These are phyloP conservation scores for Brachylomia viminalis DNA, from an alignment of 2,888 invertebrate species.

Conservation along the genomic window DNA sequence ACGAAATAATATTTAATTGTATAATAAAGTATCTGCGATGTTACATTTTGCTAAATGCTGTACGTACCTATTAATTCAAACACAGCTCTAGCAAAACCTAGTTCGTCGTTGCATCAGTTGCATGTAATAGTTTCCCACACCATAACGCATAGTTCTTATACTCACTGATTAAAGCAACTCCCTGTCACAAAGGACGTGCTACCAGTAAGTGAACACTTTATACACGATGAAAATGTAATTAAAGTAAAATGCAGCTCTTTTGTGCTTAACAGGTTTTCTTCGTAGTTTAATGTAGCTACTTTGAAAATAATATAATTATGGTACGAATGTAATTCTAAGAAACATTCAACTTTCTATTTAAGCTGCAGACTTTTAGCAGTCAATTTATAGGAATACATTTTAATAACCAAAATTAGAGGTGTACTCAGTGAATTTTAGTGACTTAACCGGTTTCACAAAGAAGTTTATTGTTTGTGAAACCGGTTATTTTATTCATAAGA, in stretches of 20 bases:
- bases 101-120: too few species aligned
- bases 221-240: conserved; percentile 11
- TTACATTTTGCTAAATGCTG: neutral
- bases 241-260: neutral
- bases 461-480: too few species aligned
- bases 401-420: too few species aligned
- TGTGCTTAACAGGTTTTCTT: neutral
- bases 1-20: neutral
- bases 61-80: too few species aligned
- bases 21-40: neutral
- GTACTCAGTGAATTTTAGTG: neutral
- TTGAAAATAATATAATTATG: neutral
- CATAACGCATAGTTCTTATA: neutral
- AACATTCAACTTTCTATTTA: neutral
- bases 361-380: neutral
- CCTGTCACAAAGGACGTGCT: conserved; percentile 14
- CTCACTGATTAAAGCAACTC: conserved; percentile 26
- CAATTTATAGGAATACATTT: neutral
- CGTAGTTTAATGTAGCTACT: neutral
- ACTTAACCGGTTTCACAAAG: neutral
- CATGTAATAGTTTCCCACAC: neutral
- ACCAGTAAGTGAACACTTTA: neutral
- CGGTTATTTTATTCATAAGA: neutral
- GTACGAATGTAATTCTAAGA: neutral
- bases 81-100: neutral